Percentiles rank a stretch among this genome's conserved stretches.
phyloP scores from a whole-genome alignment of 2,797 vertebrate species.

The Ctenosaura bakeri region DNA sequence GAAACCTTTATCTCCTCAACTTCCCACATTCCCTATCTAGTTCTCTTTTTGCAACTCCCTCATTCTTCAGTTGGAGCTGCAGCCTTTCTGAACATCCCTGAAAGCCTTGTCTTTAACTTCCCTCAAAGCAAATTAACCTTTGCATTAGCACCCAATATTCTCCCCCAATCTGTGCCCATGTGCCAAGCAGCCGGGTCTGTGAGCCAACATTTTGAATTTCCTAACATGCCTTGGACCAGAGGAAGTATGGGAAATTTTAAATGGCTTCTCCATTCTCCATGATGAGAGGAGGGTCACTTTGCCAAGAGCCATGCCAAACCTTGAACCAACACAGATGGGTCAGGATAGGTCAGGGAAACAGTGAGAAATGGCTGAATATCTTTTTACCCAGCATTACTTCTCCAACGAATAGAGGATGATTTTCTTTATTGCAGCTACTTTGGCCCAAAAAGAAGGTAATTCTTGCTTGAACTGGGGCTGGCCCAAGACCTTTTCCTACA shows the following conservation, averaged over 20 bases:
- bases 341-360: neutral
- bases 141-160: neutral
- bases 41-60: too few species aligned
- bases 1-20: too few species aligned
- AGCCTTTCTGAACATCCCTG: neutral
- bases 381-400: neutral
- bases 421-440: neutral
- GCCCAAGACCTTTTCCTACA: neutral
- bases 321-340: neutral
- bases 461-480: neutral
- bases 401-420: neutral
- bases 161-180: too few species aligned
- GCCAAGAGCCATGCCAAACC: neutral
- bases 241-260: neutral
- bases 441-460: too few species aligned
- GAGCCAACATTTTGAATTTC: neutral
- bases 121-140: too few species aligned
- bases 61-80: too few species aligned
- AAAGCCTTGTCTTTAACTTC: too few species aligned
- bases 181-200: neutral
- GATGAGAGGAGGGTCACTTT: too few species aligned
- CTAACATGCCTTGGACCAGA: neutral
- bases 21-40: too few species aligned
- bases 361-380: neutral
- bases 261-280: neutral